Conservation (phyloP, 2,888 invertebrate species). For the Ariolimax columbianus region DNA sequence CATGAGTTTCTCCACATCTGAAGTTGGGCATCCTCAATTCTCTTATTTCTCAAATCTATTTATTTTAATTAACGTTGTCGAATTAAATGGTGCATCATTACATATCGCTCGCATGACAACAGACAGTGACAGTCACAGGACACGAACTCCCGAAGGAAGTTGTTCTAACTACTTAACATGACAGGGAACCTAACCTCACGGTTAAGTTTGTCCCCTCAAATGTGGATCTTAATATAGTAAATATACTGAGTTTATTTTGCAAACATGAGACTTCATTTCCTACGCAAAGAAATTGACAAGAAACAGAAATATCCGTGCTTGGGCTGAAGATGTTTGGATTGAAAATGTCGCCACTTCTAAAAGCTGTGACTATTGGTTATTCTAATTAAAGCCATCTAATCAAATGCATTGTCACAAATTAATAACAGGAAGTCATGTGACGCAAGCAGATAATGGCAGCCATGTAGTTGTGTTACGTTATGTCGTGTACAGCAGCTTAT, state of each 20-base stretch:
- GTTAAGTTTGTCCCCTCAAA: conserved; percentile 10
- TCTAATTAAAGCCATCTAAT: conserved; percentile 45
- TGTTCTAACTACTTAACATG: no score
- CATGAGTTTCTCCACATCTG: no score
- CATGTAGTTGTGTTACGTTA: conserved; percentile 10
- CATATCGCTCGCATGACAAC: no score
- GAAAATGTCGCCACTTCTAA: conserved; percentile 54
- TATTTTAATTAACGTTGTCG: no score
- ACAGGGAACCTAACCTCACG: background rate
- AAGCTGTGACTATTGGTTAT: conserved; percentile 47
- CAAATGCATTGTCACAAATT: conserved; percentile 31
- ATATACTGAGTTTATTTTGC: background rate
- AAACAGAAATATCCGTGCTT: background rate
- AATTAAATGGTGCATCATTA: no score
- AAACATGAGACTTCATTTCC: background rate
- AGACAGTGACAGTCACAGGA: no score
- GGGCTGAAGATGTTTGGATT: conserved; percentile 32
- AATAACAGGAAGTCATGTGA: conserved; percentile 57
- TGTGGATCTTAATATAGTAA: background rate
- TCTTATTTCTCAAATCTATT: no score
- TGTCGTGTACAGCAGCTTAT: background rate
- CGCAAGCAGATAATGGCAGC: conserved; percentile 59
- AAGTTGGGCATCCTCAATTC: no score
- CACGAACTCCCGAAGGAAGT: no score
- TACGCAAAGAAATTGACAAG: background rate